Evolutionary conservation across 1,140 invertebrate genomes (phyloP).

Genomic region (Muscidifurax raptorellus): DNA sequence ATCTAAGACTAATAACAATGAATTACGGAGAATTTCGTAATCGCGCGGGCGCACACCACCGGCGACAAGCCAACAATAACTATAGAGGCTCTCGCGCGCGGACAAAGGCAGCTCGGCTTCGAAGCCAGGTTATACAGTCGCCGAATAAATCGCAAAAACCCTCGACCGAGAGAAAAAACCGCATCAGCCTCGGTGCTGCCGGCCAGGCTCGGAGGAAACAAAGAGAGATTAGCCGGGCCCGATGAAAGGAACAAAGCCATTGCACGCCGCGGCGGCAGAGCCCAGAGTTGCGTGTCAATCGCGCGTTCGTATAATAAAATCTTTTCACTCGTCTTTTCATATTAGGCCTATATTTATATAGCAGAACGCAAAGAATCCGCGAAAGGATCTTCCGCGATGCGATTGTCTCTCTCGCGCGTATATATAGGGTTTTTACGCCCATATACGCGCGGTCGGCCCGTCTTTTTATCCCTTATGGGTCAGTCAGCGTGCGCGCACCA

Average conservation of each 20-base stretch:
- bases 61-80: neutral
- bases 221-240: slow-evolving; percentile 36
- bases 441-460: neutral
- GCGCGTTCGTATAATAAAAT: neutral
- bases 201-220: neutral
- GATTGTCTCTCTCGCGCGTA: slow-evolving; percentile 19
- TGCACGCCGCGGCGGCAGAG: neutral
- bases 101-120: neutral
- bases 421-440: neutral
- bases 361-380: neutral
- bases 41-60: neutral
- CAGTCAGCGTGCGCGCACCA: slow-evolving; percentile 26
- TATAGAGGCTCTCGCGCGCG: neutral
- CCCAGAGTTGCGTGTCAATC: neutral
- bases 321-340: neutral
- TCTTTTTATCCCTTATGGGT: slow-evolving; percentile 53
- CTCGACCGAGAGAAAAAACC: neutral
- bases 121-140: neutral
- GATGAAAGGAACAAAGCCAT: slow-evolving; percentile 48
- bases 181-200: neutral
- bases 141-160: slow-evolving; percentile 36
- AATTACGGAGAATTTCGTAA: slow-evolving; percentile 15
- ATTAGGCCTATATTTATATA: neutral
- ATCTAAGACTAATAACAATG: slow-evolving; percentile 36
- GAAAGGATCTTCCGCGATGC: slow-evolving; percentile 1